phyloP scores from a whole-genome alignment of 1,140 invertebrate genomes.

The Drosophila paulistorum region DNA sequence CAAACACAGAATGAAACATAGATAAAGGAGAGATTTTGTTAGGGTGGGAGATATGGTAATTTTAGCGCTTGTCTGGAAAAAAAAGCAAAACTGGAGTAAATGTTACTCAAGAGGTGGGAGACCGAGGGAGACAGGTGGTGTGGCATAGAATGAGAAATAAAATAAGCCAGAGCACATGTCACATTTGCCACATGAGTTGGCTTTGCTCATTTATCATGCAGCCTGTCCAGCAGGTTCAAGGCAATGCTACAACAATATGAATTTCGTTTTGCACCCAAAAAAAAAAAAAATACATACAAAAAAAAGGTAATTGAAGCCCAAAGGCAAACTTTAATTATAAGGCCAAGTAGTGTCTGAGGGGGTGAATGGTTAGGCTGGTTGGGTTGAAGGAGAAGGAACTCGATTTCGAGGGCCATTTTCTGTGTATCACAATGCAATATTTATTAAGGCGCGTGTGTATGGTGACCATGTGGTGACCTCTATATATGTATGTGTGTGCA shows the following conservation, averaged over 20 bases:
- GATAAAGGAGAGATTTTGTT: constrained; percentile 30
- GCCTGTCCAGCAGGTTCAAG: constrained; percentile 56
- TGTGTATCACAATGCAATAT: constrained; percentile 70
- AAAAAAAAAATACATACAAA: background rate
- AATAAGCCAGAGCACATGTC: constrained; percentile 70
- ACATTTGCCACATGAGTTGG: constrained; percentile 76
- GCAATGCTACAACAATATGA: constrained; percentile 50
- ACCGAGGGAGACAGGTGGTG: constrained; percentile 28
- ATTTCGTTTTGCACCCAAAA: constrained; percentile 25
- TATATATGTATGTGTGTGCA: constrained; percentile 20
- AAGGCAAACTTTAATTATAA: constrained; percentile 64
- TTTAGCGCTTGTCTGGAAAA: constrained; percentile 68
- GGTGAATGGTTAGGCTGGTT: background rate
- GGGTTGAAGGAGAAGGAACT: constrained; percentile 5
- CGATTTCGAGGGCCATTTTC: constrained; percentile 34
- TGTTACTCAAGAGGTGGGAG: background rate
- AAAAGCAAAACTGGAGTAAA: background rate
- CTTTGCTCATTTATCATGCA: constrained; percentile 71
- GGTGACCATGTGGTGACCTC: constrained; percentile 40
- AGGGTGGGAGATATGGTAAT: constrained; percentile 63
- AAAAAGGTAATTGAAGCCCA: constrained; percentile 59
- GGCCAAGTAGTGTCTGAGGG: constrained; percentile 32
- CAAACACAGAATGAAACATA: background rate
- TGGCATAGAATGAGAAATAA: constrained; percentile 48
- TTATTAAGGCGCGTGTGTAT: constrained; percentile 60